These are phyloP conservation scores for Eutrigla gurnardus DNA, from an alignment of 2,797 vertebrate genomes.

Conservation along the genomic window DNA sequence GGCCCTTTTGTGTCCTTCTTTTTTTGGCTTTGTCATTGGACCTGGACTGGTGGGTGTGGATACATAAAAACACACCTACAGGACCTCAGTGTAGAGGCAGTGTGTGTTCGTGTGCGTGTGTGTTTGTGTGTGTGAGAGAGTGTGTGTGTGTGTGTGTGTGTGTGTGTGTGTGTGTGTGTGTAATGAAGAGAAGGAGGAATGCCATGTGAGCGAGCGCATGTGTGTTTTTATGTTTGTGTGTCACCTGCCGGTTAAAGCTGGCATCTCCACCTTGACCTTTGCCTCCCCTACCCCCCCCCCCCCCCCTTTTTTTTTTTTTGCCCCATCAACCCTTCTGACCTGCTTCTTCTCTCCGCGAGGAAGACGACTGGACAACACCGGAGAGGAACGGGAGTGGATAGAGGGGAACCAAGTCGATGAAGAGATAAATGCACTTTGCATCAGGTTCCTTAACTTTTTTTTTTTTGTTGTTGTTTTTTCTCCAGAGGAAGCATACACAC, in stretches of 20 bases:
- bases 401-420: conserved; percentile 67
- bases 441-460: conserved; percentile 86
- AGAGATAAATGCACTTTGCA: conserved; percentile 90
- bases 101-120: conserved; percentile 26
- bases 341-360: conserved; percentile 69
- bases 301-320: conserved; percentile 8
- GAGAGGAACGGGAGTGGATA: conserved; percentile 31
- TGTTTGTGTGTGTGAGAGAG: conserved; percentile 12
- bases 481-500: conserved; percentile 87
- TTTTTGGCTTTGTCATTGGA: conserved; percentile 75
- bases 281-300: conserved; percentile 59
- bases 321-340: conserved; percentile 29
- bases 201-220: conserved; percentile 44
- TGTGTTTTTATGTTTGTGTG: conserved; percentile 46
- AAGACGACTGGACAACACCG: conserved; percentile 77
- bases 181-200: conserved; percentile 40
- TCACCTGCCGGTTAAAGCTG: conserved; percentile 59
- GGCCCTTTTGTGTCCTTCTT: conserved; percentile 65
- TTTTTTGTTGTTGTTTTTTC: conserved; percentile 61
- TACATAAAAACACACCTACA: conserved; percentile 66
- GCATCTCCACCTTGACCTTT: conserved; percentile 77
- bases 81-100: conserved; percentile 78
- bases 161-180: conserved; percentile 27
- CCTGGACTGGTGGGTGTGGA: conserved; percentile 76
- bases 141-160: conserved; percentile 34